Conservation (phyloP, 2,888 invertebrate genomes). For the Hirtodrosophila confusa region DNA sequence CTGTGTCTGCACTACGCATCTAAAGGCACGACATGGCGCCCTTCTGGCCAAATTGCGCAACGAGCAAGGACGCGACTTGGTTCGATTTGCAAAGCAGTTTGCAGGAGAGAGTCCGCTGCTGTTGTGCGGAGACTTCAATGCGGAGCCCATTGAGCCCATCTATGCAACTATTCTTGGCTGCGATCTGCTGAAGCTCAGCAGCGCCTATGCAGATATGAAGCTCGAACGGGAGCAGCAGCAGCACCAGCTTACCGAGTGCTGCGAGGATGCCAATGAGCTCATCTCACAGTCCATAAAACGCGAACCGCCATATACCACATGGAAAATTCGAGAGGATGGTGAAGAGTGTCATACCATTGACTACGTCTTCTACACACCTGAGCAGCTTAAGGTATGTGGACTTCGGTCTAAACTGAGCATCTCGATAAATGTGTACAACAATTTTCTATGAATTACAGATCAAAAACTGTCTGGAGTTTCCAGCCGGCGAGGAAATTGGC, state of each 20-base stretch:
- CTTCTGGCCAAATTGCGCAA: conserved; percentile 88
- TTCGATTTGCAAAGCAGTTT: conserved; percentile 86
- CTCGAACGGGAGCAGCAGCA: conserved; percentile 58
- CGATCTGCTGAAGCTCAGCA: conserved; percentile 84
- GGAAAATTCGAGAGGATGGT: conserved; percentile 90
- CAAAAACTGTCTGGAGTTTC: conserved; percentile 85
- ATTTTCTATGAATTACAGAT: conserved; percentile 60
- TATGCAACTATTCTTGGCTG: conserved; percentile 86
- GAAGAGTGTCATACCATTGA: conserved; percentile 91
- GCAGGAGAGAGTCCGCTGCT: conserved; percentile 86
- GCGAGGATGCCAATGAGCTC: conserved; percentile 55
- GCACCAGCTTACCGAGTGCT: conserved; percentile 22
- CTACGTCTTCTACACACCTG: conserved; percentile 88
- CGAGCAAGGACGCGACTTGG: conserved; percentile 89
- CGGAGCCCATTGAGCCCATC: conserved; percentile 89
- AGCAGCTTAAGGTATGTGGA: conserved; percentile 85
- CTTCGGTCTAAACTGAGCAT: neutral
- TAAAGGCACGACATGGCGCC: conserved; percentile 89
- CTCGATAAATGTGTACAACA: neutral
- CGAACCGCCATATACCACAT: conserved; percentile 90
- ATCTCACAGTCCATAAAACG: conserved; percentile 82
- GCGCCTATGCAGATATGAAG: conserved; percentile 85
- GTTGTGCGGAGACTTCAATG: conserved; percentile 91
- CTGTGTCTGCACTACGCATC: conserved; percentile 89
- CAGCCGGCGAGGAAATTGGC: conserved; percentile 88